Percentiles rank a stretch among this genome's conserved stretches.
These are phyloP conservation scores for Xenus cinereus DNA, from an alignment of 2,113 vertebrate genomes.

Conservation along the genomic window DNA sequence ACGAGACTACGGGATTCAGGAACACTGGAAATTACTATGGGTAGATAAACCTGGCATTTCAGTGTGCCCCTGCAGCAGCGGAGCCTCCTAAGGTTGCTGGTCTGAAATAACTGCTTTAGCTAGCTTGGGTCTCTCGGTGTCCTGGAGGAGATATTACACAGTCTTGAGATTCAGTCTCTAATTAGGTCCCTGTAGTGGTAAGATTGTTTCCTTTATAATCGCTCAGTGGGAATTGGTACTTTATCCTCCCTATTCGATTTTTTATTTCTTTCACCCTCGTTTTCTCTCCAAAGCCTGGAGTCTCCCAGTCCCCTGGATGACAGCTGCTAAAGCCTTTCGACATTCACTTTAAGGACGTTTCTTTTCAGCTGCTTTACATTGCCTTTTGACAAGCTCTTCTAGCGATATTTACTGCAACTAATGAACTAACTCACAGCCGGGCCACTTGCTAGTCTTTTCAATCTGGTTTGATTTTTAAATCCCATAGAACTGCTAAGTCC, in stretches of 20 bases:
- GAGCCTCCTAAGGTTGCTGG: neutral
- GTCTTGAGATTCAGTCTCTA: constrained; percentile 7
- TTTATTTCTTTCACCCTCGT: constrained; percentile 12
- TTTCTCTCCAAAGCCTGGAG: neutral
- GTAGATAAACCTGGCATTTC: neutral
- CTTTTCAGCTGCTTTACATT: constrained; percentile 21
- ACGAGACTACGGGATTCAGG: neutral
- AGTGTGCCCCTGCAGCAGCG: neutral
- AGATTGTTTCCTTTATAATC: constrained; percentile 10
- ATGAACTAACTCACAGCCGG: constrained; percentile 26
- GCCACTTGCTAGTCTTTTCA: neutral
- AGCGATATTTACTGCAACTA: neutral
- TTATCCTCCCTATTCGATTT: neutral
- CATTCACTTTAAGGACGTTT: neutral
- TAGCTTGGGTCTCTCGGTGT: neutral
- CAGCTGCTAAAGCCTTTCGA: constrained; percentile 12
- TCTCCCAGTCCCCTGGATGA: neutral
- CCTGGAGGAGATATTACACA: neutral
- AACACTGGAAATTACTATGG: neutral
- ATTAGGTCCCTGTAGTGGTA: constrained; percentile 19
- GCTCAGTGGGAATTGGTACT: neutral
- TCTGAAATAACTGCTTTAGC: accelerated
- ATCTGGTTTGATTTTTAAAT: neutral
- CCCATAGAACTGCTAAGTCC: neutral
- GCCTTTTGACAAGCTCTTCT: constrained; percentile 13